Evolutionary conservation across 2,797 vertebrate genomes (phyloP).

Genomic region (Hozukius guyotensis): DNA sequence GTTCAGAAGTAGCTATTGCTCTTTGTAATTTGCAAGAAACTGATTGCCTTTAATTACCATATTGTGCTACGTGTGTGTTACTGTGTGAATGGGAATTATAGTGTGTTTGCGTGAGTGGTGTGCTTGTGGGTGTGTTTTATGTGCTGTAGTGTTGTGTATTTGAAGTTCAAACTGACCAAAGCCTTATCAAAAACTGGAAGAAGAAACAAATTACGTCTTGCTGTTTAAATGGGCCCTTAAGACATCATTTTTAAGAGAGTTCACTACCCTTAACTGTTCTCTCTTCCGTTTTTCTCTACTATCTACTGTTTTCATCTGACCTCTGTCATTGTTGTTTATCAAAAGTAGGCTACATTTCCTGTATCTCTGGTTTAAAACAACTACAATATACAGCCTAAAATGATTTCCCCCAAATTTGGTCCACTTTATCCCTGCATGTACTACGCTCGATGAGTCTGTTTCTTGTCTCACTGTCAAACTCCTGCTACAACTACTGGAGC

Average conservation of each 20-base stretch:
- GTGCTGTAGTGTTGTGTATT: not conserved
- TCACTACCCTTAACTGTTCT: not conserved
- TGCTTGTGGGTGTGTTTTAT: not conserved
- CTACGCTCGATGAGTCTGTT: not conserved
- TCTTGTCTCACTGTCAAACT: constrained; percentile 9
- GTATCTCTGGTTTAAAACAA: not conserved
- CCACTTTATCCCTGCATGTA: not conserved
- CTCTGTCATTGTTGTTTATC: not conserved
- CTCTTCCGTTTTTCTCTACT: not conserved
- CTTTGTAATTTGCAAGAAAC: constrained; percentile 31
- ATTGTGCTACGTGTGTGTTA: not conserved
- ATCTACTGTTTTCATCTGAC: not conserved
- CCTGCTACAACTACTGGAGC: not conserved
- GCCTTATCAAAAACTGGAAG: not conserved
- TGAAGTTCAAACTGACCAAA: constrained; percentile 6
- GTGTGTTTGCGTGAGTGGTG: not conserved
- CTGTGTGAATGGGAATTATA: not conserved
- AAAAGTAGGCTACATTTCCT: constrained; percentile 2
- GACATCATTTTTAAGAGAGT: not conserved
- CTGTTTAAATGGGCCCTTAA: not conserved
- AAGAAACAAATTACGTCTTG: not conserved
- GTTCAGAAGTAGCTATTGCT: constrained; percentile 14
- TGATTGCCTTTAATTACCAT: constrained; percentile 36
- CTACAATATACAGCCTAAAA: not conserved
- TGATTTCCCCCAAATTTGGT: not conserved